phyloP scores from a whole-genome alignment of 2,113 vertebrate genomes.

The Gorsachius goisagi region DNA sequence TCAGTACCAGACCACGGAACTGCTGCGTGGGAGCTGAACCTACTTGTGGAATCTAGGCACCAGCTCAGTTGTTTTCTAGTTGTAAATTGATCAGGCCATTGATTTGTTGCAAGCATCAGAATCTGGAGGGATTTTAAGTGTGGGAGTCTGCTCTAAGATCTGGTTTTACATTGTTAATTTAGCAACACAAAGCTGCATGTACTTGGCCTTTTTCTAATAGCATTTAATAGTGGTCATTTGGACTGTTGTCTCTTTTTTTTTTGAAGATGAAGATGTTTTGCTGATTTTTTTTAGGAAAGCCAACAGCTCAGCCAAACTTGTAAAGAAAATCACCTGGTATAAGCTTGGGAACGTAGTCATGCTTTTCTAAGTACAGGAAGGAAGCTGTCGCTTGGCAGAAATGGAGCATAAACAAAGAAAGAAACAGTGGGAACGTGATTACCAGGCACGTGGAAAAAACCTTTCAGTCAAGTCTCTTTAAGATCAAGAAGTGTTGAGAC shows the following conservation, averaged over 20 bases:
- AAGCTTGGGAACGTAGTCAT: not conserved
- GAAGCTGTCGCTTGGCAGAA: slow-evolving; percentile 13
- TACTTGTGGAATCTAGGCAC: not conserved
- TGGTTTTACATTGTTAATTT: not conserved
- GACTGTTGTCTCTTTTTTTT: not conserved
- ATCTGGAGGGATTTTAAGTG: not conserved
- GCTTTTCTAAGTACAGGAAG: not conserved
- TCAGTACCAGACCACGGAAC: not conserved
- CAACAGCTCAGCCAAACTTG: not conserved
- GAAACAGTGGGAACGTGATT: not conserved
- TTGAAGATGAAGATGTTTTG: not conserved
- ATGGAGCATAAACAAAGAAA: not conserved
- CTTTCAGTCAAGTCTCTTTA: not conserved
- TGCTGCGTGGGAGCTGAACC: not conserved
- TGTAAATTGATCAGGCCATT: not conserved
- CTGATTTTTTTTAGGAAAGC: not conserved
- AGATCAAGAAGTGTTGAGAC: not conserved
- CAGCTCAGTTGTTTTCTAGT: not conserved
- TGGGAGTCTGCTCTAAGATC: not conserved
- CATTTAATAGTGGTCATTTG: not conserved
- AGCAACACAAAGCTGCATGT: not conserved
- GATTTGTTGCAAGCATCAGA: not conserved
- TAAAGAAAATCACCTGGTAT: not conserved
- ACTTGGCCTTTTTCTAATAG: not conserved
- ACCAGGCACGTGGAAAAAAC: not conserved